Base-by-base conservation (phyloP, 2,888 invertebrate genomes). In the Hirtodrosophila histrioides region DNA sequence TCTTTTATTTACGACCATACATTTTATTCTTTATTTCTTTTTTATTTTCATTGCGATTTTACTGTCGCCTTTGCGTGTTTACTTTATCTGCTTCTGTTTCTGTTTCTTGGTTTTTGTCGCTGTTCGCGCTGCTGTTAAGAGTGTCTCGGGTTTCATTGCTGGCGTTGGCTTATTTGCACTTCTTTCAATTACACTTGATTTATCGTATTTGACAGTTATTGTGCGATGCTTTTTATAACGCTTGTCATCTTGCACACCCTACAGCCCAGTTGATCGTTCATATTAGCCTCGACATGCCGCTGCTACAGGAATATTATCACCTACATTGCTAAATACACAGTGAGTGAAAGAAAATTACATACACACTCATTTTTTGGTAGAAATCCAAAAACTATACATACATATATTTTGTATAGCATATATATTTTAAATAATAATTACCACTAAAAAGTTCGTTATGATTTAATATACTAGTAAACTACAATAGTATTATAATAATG, bases 161-260 rank as follows among this genome's bases (percentile, higher is more conserved):
- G 72, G 85, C 71, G 75, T 84, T 75, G 81, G 82, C 69, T 88
- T 88, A 85, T 88, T 86, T 85, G 86, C 86, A 85, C 80, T 87
- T 86, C 80, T 86, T 82, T 78, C 88, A 86, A 88, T 85, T 88
- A 84, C 75, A 85, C 84, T 83, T 85, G 84, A 88, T 85, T 88
- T 88, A 88, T 79, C 75, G 78, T 53, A 84, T 84, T 86, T 88
- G 86, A 86, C 84, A 83, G 84, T 80, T 88, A 69, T 64, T 79
- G 33, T 43, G 51, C 51, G 40, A 44, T 50, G 60, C 46, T 35
- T 37, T 45, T 51, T 56, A 75, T 57, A 58, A 69, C 61, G 74
- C 77, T 63, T 66, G 54, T 66, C 84, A 80, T 83, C 84, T 83
- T 63, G 44, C 46, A 58, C 67, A 61, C 84, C 50, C 74, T 73